These are phyloP conservation scores for Entomobrya proxima DNA, from an alignment of 2,888 invertebrate species.

Conservation along the genomic window DNA sequence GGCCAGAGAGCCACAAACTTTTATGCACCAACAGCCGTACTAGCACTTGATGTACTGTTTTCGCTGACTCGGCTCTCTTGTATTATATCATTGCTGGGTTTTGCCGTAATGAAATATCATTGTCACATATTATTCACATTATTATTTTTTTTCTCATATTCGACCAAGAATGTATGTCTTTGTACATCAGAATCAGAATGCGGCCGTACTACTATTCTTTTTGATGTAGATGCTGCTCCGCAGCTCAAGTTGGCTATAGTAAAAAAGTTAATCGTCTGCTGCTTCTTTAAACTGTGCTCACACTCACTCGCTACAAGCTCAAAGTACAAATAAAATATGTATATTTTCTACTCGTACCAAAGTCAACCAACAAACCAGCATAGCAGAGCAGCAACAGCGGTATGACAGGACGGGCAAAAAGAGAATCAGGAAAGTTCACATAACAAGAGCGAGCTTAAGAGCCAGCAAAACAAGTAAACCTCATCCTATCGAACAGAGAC, in stretches of 20 bases:
- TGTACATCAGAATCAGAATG: not conserved
- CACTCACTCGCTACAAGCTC: not conserved
- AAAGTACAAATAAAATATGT: not conserved
- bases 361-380: not conserved
- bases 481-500: not conserved
- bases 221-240: not conserved
- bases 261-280: not conserved
- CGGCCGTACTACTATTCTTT: not conserved
- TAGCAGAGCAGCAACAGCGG: not conserved
- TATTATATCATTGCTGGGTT: not conserved
- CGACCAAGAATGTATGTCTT: not conserved
- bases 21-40: not conserved
- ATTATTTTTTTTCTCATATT: too few species aligned
- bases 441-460: not conserved
- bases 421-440: not conserved
- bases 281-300: not conserved
- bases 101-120: slow-evolving; percentile 1
- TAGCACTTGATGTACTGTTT: not conserved
- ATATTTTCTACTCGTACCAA: not conserved
- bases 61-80: not conserved
- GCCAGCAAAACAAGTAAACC: not conserved
- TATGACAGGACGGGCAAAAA: not conserved
- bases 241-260: not conserved
- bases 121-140: not conserved
- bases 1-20: slow-evolving; percentile 18